Base-by-base conservation (phyloP, 2,113 vertebrate species). In the Notothenia coriiceps region DNA sequence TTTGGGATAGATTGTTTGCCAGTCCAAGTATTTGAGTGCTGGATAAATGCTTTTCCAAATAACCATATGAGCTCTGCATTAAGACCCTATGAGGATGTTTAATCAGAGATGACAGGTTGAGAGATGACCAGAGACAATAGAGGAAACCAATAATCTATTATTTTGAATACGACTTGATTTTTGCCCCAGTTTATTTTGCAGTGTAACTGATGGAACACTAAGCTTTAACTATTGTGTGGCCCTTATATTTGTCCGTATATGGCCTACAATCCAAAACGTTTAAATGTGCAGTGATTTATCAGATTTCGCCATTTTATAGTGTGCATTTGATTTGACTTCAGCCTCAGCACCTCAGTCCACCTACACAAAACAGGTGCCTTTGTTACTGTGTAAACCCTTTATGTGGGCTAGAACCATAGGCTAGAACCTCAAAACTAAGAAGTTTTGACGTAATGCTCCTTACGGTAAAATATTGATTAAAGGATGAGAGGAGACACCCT, bases 1-100 rank as follows among this genome's bases (percentile, higher is more conserved):
- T 68, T 70, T 77, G 47, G 77, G 49, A 74, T 22, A 46, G 33
- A 86, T 54, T 64, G 35, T 69, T 75, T 86, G 57, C 68, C 75
- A 71, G 47, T 69, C 44, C 25, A 43, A 69, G 78, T 74, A 61
- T 77, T 61, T 76, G 4, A 76, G 20, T 66, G 47, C 35, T 60
- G 46, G 13, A 51, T 22, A 65, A 74, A 77, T 20, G 65, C 17
- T n/a, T 69, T 1, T 70, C 66, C 15, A 75, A 69, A 75, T 47
- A 85, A 22, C 18, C 57, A 70, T 6, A 66, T 75, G 63, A 73
- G 73, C 68, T 47, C 50, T 46, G 43, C 40, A 77, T 5, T 25
- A 50, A 73, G 56, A 57, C 12, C 15, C 29, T 10, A 7, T 10
- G 49, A 20, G 62, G 54, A 63, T 33, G 25, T 59, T 60, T 54